Percentiles rank a stretch among this genome's conserved stretches.
phyloP scores from a whole-genome alignment of 2,888 invertebrate genomes.

The Tethea ocularis region DNA sequence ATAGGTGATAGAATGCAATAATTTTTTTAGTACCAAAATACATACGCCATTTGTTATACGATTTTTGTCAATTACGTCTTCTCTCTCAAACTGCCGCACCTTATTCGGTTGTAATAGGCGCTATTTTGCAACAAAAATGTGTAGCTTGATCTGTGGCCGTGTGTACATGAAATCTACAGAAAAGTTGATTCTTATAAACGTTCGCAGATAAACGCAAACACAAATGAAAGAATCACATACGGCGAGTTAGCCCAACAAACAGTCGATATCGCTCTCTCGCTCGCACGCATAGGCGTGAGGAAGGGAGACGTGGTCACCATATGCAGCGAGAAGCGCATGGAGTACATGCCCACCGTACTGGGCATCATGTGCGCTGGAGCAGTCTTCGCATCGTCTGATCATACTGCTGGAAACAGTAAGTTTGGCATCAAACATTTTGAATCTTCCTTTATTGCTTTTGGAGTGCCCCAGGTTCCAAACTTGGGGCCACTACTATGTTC shows the following conservation, averaged over 20 bases:
- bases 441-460: not conserved
- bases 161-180: no score
- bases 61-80: no score
- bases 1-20: no score
- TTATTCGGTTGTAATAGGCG: no score
- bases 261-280: constrained; percentile 50
- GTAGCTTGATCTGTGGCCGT: no score
- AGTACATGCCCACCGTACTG: constrained; percentile 34
- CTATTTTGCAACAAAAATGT: no score
- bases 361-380: constrained; percentile 41
- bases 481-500: not conserved
- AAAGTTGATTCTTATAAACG: not conserved
- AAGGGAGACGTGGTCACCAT: constrained; percentile 49
- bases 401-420: constrained; percentile 32
- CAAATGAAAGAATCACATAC: constrained; percentile 38
- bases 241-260: constrained; percentile 43
- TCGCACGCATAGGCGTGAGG: constrained; percentile 43
- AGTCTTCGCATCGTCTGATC: constrained; percentile 28
- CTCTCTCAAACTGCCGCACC: no score
- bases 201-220: constrained; percentile 25
- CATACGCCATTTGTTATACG: no score
- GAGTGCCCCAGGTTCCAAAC: no score
- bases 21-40: no score
- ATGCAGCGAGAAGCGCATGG: constrained; percentile 39
- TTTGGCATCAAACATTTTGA: no score